These are phyloP conservation scores for Tribolium castaneum DNA, from an alignment of 1,140 invertebrate species.

Conservation along the genomic window DNA sequence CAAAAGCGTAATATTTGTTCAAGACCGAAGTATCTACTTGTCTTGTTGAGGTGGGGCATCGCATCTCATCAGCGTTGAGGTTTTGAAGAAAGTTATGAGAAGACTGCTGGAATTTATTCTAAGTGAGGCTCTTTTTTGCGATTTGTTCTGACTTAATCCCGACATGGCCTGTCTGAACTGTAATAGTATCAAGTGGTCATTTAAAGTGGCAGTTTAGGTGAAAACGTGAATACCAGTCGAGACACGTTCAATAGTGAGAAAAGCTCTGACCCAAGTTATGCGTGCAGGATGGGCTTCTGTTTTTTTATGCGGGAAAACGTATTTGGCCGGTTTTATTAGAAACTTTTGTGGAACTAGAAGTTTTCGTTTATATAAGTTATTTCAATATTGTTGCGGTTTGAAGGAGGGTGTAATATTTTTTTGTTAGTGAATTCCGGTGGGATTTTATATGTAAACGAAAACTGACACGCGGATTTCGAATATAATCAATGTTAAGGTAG, in stretches of 20 bases:
- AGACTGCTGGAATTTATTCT: conserved; percentile 17
- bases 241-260: conserved; percentile 23
- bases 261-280: conserved; percentile 24
- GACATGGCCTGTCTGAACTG: conserved; percentile 34
- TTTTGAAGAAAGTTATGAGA: conserved; percentile 11
- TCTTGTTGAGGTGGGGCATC: not conserved
- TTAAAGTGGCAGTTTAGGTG: conserved; percentile 31
- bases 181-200: conserved; percentile 40
- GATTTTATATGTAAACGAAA: conserved; percentile 28
- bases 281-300: conserved; percentile 10
- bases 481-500: conserved; percentile 36
- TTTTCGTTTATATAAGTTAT: conserved; percentile 15
- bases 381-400: not conserved
- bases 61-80: not conserved
- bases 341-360: conserved; percentile 18
- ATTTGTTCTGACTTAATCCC: conserved; percentile 25
- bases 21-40: not conserved
- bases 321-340: conserved; percentile 24
- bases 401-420: conserved; percentile 3
- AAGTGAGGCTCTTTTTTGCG: not conserved
- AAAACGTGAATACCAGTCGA: conserved; percentile 34
- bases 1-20: not conserved
- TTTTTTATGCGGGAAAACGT: conserved; percentile 21
- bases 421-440: conserved; percentile 26
- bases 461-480: conserved; percentile 28